Base-by-base conservation (phyloP, 2,888 invertebrate genomes). In the Acronicta aceris region DNA sequence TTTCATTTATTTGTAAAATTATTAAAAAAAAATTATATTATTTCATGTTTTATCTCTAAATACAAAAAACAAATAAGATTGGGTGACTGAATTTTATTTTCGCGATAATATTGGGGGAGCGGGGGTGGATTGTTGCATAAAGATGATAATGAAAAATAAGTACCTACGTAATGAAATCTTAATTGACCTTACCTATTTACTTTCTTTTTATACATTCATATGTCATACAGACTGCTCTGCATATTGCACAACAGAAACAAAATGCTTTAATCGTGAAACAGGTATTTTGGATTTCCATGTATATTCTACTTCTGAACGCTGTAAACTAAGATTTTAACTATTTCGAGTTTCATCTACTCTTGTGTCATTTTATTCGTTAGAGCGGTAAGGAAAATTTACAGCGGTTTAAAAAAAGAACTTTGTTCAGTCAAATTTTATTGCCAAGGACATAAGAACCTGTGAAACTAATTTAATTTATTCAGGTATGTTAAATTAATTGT, bases 181-280 rank as follows among this genome's bases (percentile, higher is more conserved):
- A 27, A n/a, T n/a, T n/a, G n/a, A n/a, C n/a, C n/a, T n/a, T n/a
- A n/a, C n/a, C n/a, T n/a, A n/a, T n/a, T n/a, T n/a, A n/a, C n/a
- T 8, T 30, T 33, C 12, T 12, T 33, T 33, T 47, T 15, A 17
- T 15, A n/a, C 57, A 72, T 48, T 41, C 69, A 78, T 83, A 77
- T 78, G 81, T 75, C 78, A 80, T 79, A 78, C 76, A 75, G 75
- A 68, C 66, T 76, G 71, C 57, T 79, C 80, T 78, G 79, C 84
- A 86, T 83, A 83, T 80, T 85, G 91, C 91, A 92, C 90, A 90
- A 91, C 88, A 85, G 90, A 80, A 92, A 94, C 91, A 82, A 76
- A 89, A 94, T 94, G 94, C 94, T 94, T 94, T 94, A 94, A 94
- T 83, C 82, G 82, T 86, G 76, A 93, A 94, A 94, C 94, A 94